Base-by-base conservation (phyloP, 2,888 invertebrate species). In the Eristalinus sepulchralis region DNA sequence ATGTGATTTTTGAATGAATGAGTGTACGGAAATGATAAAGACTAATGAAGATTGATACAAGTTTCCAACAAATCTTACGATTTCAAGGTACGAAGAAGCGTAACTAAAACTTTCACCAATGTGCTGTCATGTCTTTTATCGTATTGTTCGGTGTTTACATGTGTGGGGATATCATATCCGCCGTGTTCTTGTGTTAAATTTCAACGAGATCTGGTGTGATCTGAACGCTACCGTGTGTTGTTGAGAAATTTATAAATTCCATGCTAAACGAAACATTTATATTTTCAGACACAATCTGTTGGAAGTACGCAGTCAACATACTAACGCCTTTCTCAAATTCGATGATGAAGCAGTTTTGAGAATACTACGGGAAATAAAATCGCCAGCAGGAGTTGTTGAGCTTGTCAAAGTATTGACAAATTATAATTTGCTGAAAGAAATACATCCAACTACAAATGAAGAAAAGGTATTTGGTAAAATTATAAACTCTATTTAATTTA, bases 331-430 rank as follows among this genome's bases (percentile, higher is more conserved):
- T 22, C 64, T 87, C 6, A 11, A 81, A 33, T 20, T 88, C 1
- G 10, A 71, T 13, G 88, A 88, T 9, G 59, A 88, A 4, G 64
- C 64, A n/a, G 6, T 88, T 24, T 63, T 59, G 24, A 67, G 62
- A 13, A 33, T 39, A 11, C 10, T 88, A 1, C 47, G 47, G 11
- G 8, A 9, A 3, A 22, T 86, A 0, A 22, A 64, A 20, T 17
- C 62, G 2, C 22, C 72, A 10, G 13, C 60, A 9, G 62, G 75
- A 11, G 68, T 83, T 1, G n/a, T 59, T 4, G 5, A 27, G 0
- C 77, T 83, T 22, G 27, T 85, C n/a, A 60, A 83, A 8, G 72
- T 75, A 20, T 67, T 83, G 13, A 53, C 81, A 47, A 73, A 64
- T 11, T 2, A 9, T 0, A 20, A 2, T 31, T 57, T 83, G 0